Percentiles rank a stretch among this genome's conserved stretches.
Evolutionary conservation across 2,113 vertebrate species (phyloP).

Genomic region (Telmatochromis brachygnathus): DNA sequence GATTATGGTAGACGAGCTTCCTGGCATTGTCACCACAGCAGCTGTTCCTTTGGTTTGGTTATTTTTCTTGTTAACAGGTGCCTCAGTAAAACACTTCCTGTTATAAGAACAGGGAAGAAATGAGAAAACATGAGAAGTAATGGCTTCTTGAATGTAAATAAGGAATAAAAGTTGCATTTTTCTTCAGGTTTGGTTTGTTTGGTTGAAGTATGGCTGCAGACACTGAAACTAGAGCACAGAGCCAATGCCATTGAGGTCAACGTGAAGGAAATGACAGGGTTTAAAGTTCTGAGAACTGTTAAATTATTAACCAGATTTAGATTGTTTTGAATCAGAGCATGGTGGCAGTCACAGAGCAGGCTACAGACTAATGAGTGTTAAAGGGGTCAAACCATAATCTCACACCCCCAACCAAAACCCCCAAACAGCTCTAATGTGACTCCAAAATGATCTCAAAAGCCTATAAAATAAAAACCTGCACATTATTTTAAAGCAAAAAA

Average conservation of each 20-base stretch:
- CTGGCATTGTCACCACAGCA: not conserved
- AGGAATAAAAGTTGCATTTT: not conserved
- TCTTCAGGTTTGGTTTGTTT: not conserved
- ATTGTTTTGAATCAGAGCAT: not conserved
- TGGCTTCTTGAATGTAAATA: fast-evolving
- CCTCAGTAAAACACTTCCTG: constrained; percentile 29
- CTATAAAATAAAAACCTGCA: not conserved
- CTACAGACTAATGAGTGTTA: not conserved
- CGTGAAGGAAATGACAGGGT: not conserved
- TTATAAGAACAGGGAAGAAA: not conserved
- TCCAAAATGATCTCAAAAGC: not conserved
- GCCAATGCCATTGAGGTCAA: not conserved
- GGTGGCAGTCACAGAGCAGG: not conserved
- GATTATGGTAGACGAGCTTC: not conserved
- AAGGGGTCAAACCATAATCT: not conserved
- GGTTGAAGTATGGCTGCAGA: not conserved
- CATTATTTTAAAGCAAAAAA: not conserved
- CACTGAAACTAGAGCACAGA: not conserved
- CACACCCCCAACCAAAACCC: not conserved
- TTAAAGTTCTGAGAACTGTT: not conserved
- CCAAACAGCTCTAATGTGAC: not conserved
- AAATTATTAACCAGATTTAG: not conserved
- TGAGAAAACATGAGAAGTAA: not conserved
- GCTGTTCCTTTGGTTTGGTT: not conserved
- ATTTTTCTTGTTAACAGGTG: constrained; percentile 4